Base-by-base conservation (phyloP, 2,797 vertebrate species). In the Paguma larvata region DNA sequence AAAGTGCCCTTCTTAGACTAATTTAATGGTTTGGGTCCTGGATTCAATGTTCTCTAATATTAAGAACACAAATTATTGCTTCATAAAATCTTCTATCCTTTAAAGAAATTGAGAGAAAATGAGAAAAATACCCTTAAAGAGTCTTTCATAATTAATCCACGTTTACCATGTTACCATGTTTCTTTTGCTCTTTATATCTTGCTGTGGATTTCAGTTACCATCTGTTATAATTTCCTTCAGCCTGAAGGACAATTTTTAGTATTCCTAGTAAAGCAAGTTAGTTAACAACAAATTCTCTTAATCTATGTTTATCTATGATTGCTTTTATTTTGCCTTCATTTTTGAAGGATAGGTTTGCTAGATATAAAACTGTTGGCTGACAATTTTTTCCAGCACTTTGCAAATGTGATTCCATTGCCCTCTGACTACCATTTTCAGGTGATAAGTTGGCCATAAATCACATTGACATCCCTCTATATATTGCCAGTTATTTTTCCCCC, bases 1-100 rank as follows among this genome's bases (percentile, higher is more conserved):
- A 92, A 96, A 73, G 46, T 79, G 10, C 13, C 25, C 30, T 95
- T 72, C 32, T 85, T 77, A 34, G 34, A 84, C 19, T 87, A 78
- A 94, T 82, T 93, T 70, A 95, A 95, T 63, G 12, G 15, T 86
- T 94, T 86, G 14, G 19, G 75, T 94, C 85, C 48, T 79, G 34
- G 90, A 62, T 80, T 93, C 48, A 96, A 63, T 92, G 80, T 59
- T 68, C 18, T 4, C 79, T 96, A 84, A 59, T 79, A 72, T 48
- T 67, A 91, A 96, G 13, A 93, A 73, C 18, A 97, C 11, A 65
- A 32, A 65, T 32, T 78, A 89, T 85, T 94, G 21, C 59, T 93
- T 88, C 85, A 53, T 51, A 89, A 96, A 86, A 91, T 59, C 15
- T 8, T 87, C 12, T 72, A 78, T 63, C 32, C 63, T 85, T 73